phyloP scores from a whole-genome alignment of 1,140 invertebrate genomes.

The Nixonia krombeini region DNA sequence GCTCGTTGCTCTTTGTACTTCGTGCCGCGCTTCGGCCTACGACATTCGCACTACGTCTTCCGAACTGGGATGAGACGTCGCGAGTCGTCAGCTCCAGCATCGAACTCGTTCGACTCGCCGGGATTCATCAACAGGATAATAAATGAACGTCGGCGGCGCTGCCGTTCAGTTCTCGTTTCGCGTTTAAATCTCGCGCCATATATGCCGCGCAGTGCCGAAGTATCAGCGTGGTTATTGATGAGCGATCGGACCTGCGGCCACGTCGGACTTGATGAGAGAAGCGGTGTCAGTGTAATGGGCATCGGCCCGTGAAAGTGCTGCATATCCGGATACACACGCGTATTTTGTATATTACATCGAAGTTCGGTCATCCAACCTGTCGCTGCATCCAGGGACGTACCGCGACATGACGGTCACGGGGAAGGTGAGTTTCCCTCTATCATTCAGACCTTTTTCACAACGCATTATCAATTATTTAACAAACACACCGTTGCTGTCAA shows the following conservation, averaged over 20 bases:
- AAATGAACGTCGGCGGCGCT: too few relatives aligned
- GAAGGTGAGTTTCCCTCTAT: constrained; percentile 34
- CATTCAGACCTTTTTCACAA: too few relatives aligned
- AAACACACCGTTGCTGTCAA: too few relatives aligned
- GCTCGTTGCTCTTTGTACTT: too few relatives aligned
- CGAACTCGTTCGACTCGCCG: too few relatives aligned
- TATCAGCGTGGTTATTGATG: constrained; percentile 5
- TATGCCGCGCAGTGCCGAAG: neutral
- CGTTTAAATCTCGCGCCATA: constrained; percentile 11
- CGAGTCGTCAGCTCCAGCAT: neutral
- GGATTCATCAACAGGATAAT: too few relatives aligned
- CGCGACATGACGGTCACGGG: constrained; percentile 44
- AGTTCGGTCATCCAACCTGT: constrained; percentile 36
- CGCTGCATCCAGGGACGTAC: constrained; percentile 32
- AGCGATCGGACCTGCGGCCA: neutral
- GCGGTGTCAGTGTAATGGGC: constrained; percentile 17
- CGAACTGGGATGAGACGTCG: too few relatives aligned
- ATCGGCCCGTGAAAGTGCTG: constrained; percentile 12
- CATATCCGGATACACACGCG: constrained; percentile 28
- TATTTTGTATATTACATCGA: constrained; percentile 18
- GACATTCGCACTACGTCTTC: too few relatives aligned
- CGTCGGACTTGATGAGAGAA: neutral
- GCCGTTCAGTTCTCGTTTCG: constrained; percentile 2
- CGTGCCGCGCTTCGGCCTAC: too few relatives aligned
- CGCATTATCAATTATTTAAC: too few relatives aligned